Percentiles rank a stretch among this genome's conserved stretches.
These are phyloP conservation scores for Tetrao urogallus DNA, from an alignment of 2,113 vertebrate species.

Conservation along the genomic window DNA sequence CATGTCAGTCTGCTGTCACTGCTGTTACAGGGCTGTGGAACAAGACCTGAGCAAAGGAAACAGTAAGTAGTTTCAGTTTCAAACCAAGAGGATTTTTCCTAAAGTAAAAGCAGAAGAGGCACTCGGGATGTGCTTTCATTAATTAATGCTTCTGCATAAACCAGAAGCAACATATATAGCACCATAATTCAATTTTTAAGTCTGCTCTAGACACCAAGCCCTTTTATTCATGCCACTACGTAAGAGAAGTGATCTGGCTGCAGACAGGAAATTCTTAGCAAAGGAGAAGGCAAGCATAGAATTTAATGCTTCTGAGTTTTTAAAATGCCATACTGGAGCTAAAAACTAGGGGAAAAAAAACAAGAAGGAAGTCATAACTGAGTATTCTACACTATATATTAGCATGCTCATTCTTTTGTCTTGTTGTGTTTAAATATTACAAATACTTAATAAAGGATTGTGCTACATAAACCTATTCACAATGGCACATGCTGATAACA, in stretches of 20 bases:
- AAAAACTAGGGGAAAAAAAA: not conserved
- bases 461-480: not conserved
- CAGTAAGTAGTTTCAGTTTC: not conserved
- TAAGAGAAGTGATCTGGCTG: not conserved
- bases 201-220: conserved; percentile 28
- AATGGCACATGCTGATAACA: not conserved
- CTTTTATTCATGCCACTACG: rapidly evolving
- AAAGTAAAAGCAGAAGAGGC: not conserved
- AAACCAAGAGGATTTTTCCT: not conserved
- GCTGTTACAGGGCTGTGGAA: not conserved
- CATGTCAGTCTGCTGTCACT: not conserved
- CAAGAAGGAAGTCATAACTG: not conserved
- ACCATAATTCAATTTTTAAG: conserved; percentile 48
- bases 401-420: not conserved
- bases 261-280: not conserved
- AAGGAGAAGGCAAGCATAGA: not conserved
- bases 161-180: conserved; percentile 39
- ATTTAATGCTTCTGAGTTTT: not conserved
- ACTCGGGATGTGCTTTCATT: not conserved
- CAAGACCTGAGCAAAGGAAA: not conserved
- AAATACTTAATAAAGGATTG: not conserved
- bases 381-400: not conserved
- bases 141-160: conserved; percentile 23
- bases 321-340: not conserved
- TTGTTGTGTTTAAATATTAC: not conserved